Evolutionary conservation across 2,797 vertebrate genomes (phyloP), one percentile per base, ranked within the genome.

Genomic region (Vespertilio murinus): DNA sequence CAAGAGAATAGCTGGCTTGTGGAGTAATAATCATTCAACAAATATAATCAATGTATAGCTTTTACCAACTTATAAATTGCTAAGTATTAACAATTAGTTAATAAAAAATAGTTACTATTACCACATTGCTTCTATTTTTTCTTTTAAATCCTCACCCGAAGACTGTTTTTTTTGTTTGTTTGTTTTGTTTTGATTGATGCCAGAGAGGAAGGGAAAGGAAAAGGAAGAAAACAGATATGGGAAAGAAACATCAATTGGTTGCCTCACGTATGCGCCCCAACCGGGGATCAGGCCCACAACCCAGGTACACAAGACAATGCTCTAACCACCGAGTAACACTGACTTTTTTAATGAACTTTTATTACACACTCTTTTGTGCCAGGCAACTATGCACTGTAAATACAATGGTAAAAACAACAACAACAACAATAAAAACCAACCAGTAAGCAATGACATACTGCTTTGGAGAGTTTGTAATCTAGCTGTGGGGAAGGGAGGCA

Each of bases 271-370:
- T 1, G 4, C 8, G n/a, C 64, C 64, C 64, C 64, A 65, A 65
- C 64, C 3, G 8, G 64, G 64, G 17, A 20, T 65, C 64, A 20
- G 13, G 16, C n/a, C n/a, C n/a, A 18, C 17, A n/a, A 64, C 61
- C 61, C 61, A 14, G 61, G 61, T 64, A 14, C 61, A 64, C 61
- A n/a, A 30, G 61, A 64, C 7, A 18, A 64, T 8, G 30, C 61
- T 64, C 30, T 64, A 64, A 35, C n/a, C 64, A 67, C 17, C 8
- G 17, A 67, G 64, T 18, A 18, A 67, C n/a, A 65, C n/a, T 65
- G 45, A 64, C 61, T 64, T 30, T 64, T n/a, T 70, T 30, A 94
- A 88, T 5, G 0, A 78, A 87, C 89, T 92, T 96, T 97, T 96
- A 96, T 96, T 96, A 40, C 71, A 33, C 16, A 80, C 59, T 84